Percentiles rank a stretch among this genome's conserved stretches.
phyloP scores from a whole-genome alignment of 2,888 invertebrate genomes.

The Rhingia rostrata region DNA sequence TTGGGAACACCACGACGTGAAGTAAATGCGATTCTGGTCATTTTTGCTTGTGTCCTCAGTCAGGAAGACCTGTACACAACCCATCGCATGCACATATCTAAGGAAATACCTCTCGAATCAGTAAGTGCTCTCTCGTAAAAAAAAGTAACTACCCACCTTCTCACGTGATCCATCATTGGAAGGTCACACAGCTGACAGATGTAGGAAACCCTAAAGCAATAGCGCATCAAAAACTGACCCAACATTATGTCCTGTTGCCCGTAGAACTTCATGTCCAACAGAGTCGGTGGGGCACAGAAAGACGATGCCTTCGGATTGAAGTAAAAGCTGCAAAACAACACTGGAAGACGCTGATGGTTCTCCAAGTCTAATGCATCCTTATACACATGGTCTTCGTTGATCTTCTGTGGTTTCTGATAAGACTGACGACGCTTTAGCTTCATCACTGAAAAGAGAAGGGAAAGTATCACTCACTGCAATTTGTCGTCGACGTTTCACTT shows the following conservation, averaged over 20 bases:
- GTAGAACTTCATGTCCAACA: conserved; percentile 93
- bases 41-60: conserved; percentile 80
- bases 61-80: conserved; percentile 90
- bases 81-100: conserved; percentile 93
- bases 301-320: conserved; percentile 82
- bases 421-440: conserved; percentile 78
- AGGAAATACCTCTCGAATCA: background rate
- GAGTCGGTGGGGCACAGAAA: conserved; percentile 82
- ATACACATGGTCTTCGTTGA: conserved; percentile 79
- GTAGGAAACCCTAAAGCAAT: conserved; percentile 94
- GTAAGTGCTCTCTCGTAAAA: background rate
- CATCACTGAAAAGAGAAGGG: conserved; percentile 77
- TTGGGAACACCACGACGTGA: conserved; percentile 82
- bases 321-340: conserved; percentile 91
- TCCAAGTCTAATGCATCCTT: conserved; percentile 90
- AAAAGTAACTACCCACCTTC: conserved; percentile 84
- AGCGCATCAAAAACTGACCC: conserved; percentile 95
- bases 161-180: conserved; percentile 93
- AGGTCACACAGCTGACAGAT: conserved; percentile 91
- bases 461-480: too few species aligned
- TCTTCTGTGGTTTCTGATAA: conserved; percentile 79
- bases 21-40: conserved; percentile 81
- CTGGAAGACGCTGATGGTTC: conserved; percentile 93
- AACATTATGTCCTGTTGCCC: conserved; percentile 97
- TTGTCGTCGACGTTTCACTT: conserved; percentile 46